Evolutionary conservation across 2,113 vertebrate species (phyloP).

Genomic region (Corvus hawaiiensis): DNA sequence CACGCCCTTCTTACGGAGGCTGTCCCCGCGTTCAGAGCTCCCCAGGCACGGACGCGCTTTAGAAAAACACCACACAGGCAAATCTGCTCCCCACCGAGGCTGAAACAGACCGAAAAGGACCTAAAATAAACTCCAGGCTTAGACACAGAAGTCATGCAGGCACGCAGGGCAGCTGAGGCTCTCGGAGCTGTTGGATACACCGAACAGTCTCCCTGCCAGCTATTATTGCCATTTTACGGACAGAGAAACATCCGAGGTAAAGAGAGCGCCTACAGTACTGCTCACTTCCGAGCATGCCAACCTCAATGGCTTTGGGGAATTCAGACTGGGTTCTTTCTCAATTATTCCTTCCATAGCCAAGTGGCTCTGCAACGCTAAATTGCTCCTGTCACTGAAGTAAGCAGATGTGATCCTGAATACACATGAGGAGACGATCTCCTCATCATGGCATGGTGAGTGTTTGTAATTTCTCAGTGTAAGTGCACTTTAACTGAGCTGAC

Average conservation of each 20-base stretch:
- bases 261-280: neutral
- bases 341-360: constrained; percentile 14
- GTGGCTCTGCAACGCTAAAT: neutral
- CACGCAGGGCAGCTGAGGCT: neutral
- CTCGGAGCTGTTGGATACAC: neutral
- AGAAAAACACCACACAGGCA: neutral
- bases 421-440: neutral
- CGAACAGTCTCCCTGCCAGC: neutral
- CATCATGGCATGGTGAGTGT: neutral
- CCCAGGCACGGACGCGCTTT: rapidly evolving
- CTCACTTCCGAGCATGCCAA: neutral
- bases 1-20: rapidly evolving
- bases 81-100: neutral
- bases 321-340: neutral
- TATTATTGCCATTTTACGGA: neutral
- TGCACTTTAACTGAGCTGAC: neutral
- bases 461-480: neutral
- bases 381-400: neutral
- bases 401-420: constrained; percentile 18
- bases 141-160: neutral
- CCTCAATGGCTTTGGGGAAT: constrained; percentile 7
- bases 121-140: neutral
- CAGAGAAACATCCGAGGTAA: neutral
- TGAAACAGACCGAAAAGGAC: neutral
- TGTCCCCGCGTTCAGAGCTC: neutral